Percentiles rank a stretch among this genome's conserved stretches.
Conservation (phyloP, 1,140 invertebrate genomes). For the Pseudomyrmex flavicornis region DNA sequence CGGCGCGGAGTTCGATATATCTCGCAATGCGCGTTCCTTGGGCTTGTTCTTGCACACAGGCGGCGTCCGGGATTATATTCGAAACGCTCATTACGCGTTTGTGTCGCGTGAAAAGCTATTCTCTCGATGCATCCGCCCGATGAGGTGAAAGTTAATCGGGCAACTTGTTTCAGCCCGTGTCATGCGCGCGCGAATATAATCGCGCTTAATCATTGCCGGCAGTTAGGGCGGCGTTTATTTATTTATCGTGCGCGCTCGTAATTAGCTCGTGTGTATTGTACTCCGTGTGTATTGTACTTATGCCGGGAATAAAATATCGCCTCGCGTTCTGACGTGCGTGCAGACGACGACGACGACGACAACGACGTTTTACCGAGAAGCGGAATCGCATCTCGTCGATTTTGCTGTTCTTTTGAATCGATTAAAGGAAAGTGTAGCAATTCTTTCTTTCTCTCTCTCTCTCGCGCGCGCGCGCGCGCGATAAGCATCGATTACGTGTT, state of each 20-base stretch:
- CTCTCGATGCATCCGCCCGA: constrained; percentile 6
- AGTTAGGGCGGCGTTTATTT: constrained; percentile 51
- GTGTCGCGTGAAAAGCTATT: constrained; percentile 20
- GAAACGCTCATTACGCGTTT: constrained; percentile 38
- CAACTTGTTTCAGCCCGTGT: constrained; percentile 5
- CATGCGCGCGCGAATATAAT: constrained; percentile 39
- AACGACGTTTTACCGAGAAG: constrained; percentile 14
- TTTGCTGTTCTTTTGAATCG: constrained; percentile 24
- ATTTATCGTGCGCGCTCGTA: constrained; percentile 54
- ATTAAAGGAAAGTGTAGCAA: not conserved
- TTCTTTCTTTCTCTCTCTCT: no score
- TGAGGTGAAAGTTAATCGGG: constrained; percentile 60
- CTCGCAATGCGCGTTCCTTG: not conserved
- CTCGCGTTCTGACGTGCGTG: constrained; percentile 30
- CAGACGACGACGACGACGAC: constrained; percentile 22
- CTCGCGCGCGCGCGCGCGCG: no score
- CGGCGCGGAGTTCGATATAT: constrained; percentile 21
- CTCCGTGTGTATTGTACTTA: constrained; percentile 4
- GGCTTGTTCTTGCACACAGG: not conserved
- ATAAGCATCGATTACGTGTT: not conserved
- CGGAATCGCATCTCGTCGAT: constrained; percentile 10
- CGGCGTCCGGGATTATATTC: constrained; percentile 10
- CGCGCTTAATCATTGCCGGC: constrained; percentile 43
- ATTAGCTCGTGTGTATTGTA: constrained; percentile 25
- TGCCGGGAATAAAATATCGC: constrained; percentile 44